These are phyloP conservation scores for Drosophila bocqueti DNA, from an alignment of 1,140 invertebrate species.

Conservation along the genomic window DNA sequence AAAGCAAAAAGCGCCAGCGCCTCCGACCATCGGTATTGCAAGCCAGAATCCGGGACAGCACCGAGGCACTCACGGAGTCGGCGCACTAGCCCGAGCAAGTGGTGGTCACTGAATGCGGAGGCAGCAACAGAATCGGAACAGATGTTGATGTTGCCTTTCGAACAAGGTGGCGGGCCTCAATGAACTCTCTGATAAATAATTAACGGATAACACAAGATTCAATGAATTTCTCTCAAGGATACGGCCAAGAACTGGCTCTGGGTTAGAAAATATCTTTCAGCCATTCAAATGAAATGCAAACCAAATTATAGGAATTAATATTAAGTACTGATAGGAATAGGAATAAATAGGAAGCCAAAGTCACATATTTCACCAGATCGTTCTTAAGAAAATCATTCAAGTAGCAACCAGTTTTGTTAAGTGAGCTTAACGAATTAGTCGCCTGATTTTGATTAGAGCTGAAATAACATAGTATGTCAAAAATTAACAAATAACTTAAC, in stretches of 20 bases:
- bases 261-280: background rate
- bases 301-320: background rate
- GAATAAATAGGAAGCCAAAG: background rate
- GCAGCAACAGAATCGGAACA: constrained; percentile 39
- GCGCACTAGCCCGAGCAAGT: constrained; percentile 64
- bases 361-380: background rate
- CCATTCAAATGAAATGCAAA: background rate
- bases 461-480: background rate
- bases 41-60: constrained; percentile 69
- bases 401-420: background rate
- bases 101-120: constrained; percentile 61
- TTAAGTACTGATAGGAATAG: background rate
- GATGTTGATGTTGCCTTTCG: constrained; percentile 50
- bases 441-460: background rate
- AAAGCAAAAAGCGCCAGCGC: constrained; percentile 63
- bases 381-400: background rate
- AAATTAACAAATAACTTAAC: background rate
- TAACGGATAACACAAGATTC: constrained; percentile 6
- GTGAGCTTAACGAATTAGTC: background rate
- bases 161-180: constrained; percentile 28
- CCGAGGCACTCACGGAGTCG: constrained; percentile 49
- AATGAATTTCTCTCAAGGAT: constrained; percentile 17
- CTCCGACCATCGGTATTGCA: constrained; percentile 29
- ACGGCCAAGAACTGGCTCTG: background rate
- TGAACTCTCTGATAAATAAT: constrained; percentile 30